Percentiles rank a stretch among this genome's conserved stretches.
Evolutionary conservation across 1,140 invertebrate genomes (phyloP).

Genomic region (Drosophila neocordata): DNA sequence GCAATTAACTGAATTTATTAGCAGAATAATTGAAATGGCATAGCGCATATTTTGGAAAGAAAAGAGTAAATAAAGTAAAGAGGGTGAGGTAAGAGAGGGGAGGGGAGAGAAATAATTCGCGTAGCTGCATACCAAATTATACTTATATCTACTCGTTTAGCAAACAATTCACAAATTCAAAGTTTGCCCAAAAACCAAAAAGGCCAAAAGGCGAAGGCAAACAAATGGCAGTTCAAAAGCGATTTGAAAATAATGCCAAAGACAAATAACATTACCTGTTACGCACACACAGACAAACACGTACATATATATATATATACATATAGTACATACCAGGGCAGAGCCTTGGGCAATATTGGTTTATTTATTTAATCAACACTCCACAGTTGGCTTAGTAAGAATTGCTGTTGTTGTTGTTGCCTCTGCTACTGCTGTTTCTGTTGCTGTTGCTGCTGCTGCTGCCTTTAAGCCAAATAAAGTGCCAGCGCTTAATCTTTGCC

Average conservation of each 20-base stretch:
- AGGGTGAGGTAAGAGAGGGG: no score
- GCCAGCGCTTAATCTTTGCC: conserved; percentile 79
- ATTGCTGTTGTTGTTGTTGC: conserved; percentile 34
- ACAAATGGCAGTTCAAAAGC: conserved; percentile 72
- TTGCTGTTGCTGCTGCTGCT: conserved; percentile 19
- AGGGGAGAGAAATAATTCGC: neutral
- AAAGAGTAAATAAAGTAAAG: no score
- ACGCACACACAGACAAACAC: conserved; percentile 45
- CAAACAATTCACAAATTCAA: conserved; percentile 61
- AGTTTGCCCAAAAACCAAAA: conserved; percentile 34
- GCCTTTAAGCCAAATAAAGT: conserved; percentile 80
- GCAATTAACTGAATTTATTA: conserved; percentile 56
- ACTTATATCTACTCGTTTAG: conserved; percentile 47
- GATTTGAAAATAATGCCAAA: conserved; percentile 80
- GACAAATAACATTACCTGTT: conserved; percentile 80
- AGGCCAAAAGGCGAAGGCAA: conserved; percentile 52
- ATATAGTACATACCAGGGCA: conserved; percentile 14
- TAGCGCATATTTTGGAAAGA: neutral
- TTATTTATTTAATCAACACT: conserved; percentile 82
- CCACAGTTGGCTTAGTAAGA: conserved; percentile 74
- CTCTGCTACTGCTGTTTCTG: neutral
- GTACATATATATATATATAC: neutral
- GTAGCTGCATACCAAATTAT: conserved; percentile 38
- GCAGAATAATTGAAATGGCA: conserved; percentile 66
- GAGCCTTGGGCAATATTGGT: conserved; percentile 63